phyloP scores from a whole-genome alignment of 2,888 invertebrate genomes.

The Eupithecia pulchellata region DNA sequence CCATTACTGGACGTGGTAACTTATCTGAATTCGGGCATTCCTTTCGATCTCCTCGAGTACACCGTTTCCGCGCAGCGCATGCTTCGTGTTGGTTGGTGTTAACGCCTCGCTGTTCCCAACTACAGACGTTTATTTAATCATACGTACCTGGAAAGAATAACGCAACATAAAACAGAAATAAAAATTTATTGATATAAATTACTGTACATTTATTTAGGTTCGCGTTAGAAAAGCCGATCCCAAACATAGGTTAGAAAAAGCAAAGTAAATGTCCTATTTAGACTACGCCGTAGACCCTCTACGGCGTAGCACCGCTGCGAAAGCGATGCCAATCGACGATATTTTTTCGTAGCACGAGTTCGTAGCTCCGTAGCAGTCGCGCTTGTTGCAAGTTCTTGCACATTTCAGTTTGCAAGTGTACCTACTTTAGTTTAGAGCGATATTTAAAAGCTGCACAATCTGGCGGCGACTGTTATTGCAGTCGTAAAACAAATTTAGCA shows the following conservation, averaged over 20 bases:
- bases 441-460: constrained; percentile 11
- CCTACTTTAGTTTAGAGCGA: neutral
- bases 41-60: neutral
- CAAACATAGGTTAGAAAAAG: neutral
- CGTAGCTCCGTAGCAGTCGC: neutral
- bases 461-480: constrained; percentile 13
- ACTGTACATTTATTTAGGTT: neutral
- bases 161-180: neutral
- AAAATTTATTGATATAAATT: neutral
- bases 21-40: neutral
- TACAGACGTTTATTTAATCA: constrained; percentile 1
- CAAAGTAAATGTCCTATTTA: neutral
- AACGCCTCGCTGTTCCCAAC: neutral
- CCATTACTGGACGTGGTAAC: neutral
- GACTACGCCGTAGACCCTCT: constrained; percentile 21
- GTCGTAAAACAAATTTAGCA: constrained; percentile 27
- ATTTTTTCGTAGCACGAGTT: neutral
- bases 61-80: neutral
- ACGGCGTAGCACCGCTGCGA: constrained; percentile 18
- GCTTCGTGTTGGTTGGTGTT: neutral
- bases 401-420: neutral
- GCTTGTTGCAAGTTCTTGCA: neutral
- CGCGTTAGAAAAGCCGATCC: neutral
- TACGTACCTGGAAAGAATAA: constrained; percentile 32
- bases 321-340: neutral